These are phyloP conservation scores for Trialeurodes vaporariorum DNA, from an alignment of 1,140 invertebrate species.

Conservation along the genomic window DNA sequence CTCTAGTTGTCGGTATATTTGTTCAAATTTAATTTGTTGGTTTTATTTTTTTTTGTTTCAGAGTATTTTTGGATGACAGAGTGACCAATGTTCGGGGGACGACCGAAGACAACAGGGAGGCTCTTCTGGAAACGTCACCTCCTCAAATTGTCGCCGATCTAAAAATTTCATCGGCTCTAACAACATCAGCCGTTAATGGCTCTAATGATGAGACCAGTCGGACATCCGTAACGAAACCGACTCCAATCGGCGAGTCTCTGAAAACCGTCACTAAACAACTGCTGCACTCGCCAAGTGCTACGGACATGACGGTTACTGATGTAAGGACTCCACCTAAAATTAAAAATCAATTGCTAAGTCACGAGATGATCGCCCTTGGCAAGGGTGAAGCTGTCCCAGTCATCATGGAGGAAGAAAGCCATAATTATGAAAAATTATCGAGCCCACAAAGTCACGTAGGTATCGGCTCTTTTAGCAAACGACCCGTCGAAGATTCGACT, in stretches of 20 bases:
- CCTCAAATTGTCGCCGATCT: background rate
- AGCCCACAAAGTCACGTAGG: conserved; percentile 25
- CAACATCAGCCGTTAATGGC: background rate
- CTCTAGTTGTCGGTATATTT: too few relatives aligned
- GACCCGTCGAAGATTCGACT: conserved; percentile 21
- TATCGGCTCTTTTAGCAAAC: conserved; percentile 4
- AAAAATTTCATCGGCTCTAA: background rate
- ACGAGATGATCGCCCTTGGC: conserved; percentile 11
- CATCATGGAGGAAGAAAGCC: conserved; percentile 36
- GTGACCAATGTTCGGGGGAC: background rate
- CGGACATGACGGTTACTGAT: conserved; percentile 37
- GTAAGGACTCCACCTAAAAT: conserved; percentile 47
- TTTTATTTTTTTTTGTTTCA: background rate
- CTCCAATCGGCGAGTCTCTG: conserved; percentile 39
- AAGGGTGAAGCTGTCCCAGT: conserved; percentile 45
- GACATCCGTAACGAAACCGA: conserved; percentile 18
- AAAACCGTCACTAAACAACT: conserved; percentile 43
- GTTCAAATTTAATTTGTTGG: too few relatives aligned
- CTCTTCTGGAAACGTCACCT: background rate
- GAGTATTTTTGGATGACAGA: background rate
- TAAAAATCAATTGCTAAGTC: conserved; percentile 28
- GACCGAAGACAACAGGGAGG: background rate
- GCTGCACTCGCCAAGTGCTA: conserved; percentile 27
- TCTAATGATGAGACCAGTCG: conserved; percentile 13
- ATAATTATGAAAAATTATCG: conserved; percentile 21